phyloP scores from a whole-genome alignment of 2,888 invertebrate species.

The Macrosiphum euphorbiae region DNA sequence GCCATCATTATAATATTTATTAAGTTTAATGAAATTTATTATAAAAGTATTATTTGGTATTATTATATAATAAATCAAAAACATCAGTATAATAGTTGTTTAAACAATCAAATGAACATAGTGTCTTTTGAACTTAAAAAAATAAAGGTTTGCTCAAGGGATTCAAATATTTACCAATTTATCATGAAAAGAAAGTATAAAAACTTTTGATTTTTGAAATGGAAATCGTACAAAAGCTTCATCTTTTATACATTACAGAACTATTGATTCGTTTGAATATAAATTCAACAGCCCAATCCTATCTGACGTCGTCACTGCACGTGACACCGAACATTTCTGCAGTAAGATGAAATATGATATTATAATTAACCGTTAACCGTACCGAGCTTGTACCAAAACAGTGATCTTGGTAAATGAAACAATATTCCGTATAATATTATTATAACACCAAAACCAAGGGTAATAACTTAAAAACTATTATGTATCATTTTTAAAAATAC shows the following conservation, averaged over 20 bases:
- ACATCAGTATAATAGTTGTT: background rate
- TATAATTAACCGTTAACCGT: background rate
- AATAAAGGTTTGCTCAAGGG: background rate
- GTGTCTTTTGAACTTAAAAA: background rate
- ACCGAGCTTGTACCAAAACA: background rate
- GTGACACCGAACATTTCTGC: background rate
- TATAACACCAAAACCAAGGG: background rate
- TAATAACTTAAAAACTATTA: background rate
- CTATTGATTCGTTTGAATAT: background rate
- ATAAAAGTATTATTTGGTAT: too few relatives aligned
- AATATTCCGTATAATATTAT: background rate
- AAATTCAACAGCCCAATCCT: background rate
- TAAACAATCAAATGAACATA: background rate
- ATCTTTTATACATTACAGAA: background rate
- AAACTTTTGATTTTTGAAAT: background rate
- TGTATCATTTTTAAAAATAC: background rate
- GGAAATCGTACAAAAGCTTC: background rate
- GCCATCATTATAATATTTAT: background rate
- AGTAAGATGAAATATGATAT: background rate
- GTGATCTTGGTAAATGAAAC: background rate
- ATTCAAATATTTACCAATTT: background rate
- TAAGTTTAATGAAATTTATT: background rate
- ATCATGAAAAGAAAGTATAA: background rate
- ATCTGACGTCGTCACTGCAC: background rate
- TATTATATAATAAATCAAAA: background rate